phyloP scores from a whole-genome alignment of 2,888 invertebrate species.

The Noctua janthe region DNA sequence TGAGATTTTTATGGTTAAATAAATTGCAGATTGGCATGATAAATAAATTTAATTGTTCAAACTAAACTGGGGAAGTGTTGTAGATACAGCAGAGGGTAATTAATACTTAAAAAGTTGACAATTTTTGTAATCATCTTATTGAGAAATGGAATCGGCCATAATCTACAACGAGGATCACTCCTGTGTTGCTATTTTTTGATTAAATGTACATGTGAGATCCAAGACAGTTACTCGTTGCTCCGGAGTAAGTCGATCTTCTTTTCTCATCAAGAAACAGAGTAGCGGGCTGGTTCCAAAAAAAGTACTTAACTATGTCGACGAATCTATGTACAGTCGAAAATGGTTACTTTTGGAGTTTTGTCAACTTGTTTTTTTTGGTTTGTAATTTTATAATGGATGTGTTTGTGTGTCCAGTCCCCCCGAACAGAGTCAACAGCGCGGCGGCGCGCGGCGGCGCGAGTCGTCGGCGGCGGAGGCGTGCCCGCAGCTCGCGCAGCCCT shows the following conservation, averaged over 20 bases:
- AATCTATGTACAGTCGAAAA: background rate
- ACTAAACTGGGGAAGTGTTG: no score
- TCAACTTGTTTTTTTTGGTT: background rate
- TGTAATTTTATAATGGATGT: background rate
- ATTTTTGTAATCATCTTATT: background rate
- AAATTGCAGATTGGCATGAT: background rate
- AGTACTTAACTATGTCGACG: background rate
- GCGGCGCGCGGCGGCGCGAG: conserved; percentile 77
- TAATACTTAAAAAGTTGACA: background rate
- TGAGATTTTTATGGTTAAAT: background rate
- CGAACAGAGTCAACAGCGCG: conserved; percentile 81
- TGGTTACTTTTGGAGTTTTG: background rate
- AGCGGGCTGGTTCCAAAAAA: background rate
- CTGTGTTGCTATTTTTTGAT: no score
- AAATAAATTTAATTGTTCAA: background rate
- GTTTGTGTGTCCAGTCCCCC: conserved; percentile 78
- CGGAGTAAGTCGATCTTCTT: background rate
- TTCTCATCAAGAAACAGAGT: background rate
- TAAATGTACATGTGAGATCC: background rate
- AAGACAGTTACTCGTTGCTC: background rate
- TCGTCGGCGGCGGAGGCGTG: conserved; percentile 79
- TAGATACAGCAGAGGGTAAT: background rate
- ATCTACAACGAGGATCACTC: background rate
- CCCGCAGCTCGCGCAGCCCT: conserved; percentile 90
- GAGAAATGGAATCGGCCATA: background rate